Evolutionary conservation across 1,140 invertebrate genomes (phyloP), one percentile per base, ranked within the genome.

Genomic region (Condylostylus longicornis): DNA sequence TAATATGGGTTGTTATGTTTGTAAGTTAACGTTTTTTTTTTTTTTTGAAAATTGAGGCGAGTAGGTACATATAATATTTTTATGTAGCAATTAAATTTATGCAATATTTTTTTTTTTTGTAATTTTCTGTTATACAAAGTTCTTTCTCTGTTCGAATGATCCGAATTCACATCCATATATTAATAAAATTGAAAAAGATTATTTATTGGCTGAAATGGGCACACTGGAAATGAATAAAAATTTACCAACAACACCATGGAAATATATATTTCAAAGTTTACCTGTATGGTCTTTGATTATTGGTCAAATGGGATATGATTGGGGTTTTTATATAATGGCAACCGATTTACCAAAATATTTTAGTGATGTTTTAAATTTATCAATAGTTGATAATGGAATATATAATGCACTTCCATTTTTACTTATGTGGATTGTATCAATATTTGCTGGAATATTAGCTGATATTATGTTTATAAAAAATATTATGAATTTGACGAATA

Each of bases 261-360:
- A 62, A 29, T 62, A 61, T 4, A 68, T 74, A 22, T 54, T 84
- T 1, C 72, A 58, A 23, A 84, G 79, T 5, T 56, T 67, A 2
- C 71, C 73, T 1, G 39, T 75, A 5, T 74, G 71, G 70, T 72
- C 72, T 3, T 48, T 76, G n/a, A 61, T 75, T 8, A 65, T 64
- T 27, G 63, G 65, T 12, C 84, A 91, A 49, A 57, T 68, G 49
- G 47, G 53, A 10, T 79, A 86, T 50, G 82, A 87, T 54, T 91
- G 83, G 75, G 81, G 77, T 1, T 82, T 83, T 49, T 86, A 84
- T 48, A 87, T 82, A 4, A 71, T 89, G 60, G 70, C 89, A 12
- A 84, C 79, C 12, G 79, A 87, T 47, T 67, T 94, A 9, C 86
- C 88, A n/a, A n/a, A n/a, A n/a, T n/a, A n/a, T n/a, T n/a, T 55